Evolutionary conservation across 2,113 vertebrate genomes (phyloP), one percentile per base, ranked within the genome.

Genomic region (Rhabdomys dilectus): DNA sequence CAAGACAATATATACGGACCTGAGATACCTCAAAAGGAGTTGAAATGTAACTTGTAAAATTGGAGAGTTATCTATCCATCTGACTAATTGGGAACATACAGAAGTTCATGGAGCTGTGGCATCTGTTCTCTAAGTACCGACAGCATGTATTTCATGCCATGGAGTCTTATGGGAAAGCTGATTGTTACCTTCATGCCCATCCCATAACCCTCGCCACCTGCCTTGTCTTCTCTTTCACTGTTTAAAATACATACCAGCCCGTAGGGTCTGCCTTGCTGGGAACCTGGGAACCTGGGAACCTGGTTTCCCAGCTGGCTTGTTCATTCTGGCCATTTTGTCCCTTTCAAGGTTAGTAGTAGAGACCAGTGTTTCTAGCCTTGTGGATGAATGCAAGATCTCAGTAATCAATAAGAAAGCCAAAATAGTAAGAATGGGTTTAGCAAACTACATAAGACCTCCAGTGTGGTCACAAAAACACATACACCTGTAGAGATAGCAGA

Each of bases 401-500:
- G 68, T 1, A 48, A 45, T 53, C 39, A 17, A 19, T 39, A 62
- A 31, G 29, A 82, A 88, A 78, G 29, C 31, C 22, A 64, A 3
- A 3, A 0, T 17, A 75, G 45, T 12, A 15, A 16, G 34, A 64
- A 56, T 29, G 29, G 72, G 45, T 42, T 64, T 21, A 62, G 68
- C 45, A 24, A n/a, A 2, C 39, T 31, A 24, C 17, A 1, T 0
- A 15, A 34, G 70, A 29, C 4, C 39, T n/a, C 15, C 24, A 22
- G 1, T 34, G 34, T 24, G 60, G 42, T 58, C 66, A 0, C 0
- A 3, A 29, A 62, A 26, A 24, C n/a, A 4, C 2, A 19, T n/a
- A 3, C 4, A 58, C 34, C 48, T 1, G 0, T 11, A 5, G 42
- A 70, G 31, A 68, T 0, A 31, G 56, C 68, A 62, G 42, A 13